These are phyloP conservation scores for Bembecia ichneumoniformis DNA, from an alignment of 2,888 invertebrate species.

Conservation along the genomic window DNA sequence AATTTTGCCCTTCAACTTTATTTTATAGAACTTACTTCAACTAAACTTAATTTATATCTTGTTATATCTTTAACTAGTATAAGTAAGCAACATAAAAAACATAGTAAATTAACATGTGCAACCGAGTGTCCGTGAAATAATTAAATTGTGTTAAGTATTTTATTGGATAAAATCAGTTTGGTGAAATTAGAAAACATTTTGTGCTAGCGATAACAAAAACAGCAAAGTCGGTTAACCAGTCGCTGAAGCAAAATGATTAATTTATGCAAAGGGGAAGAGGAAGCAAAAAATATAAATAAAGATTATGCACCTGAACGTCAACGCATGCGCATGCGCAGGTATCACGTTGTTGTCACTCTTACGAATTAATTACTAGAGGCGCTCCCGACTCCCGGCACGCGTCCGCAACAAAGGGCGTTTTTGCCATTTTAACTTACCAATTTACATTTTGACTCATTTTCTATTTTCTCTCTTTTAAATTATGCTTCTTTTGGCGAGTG, in stretches of 20 bases:
- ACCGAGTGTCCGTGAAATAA: no score
- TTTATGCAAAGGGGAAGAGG: conserved; percentile 70
- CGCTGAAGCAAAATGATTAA: conserved; percentile 47
- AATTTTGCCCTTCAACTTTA: conserved; percentile 2
- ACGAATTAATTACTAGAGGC: conserved; percentile 51
- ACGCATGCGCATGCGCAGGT: conserved; percentile 46
- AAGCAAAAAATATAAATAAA: conserved; percentile 60
- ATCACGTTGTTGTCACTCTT: conserved; percentile 38
- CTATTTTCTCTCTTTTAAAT: no score
- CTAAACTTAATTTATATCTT: no score
- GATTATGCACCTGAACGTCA: conserved; percentile 62
- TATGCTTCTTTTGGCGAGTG: no score
- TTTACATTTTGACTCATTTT: no score
- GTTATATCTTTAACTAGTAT: no score
- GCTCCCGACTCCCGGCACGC: conserved; percentile 32
- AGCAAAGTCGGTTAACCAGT: background rate
- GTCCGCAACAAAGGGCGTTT: conserved; percentile 17
- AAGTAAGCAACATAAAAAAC: no score
- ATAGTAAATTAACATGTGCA: no score
- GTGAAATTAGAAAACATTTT: background rate
- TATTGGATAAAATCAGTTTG: background rate
- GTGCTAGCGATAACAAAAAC: background rate
- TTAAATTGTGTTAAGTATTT: no score
- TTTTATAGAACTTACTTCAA: conserved; percentile 23
- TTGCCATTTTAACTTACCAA: no score